These are phyloP conservation scores for Epizoanthus stellaris DNA, from an alignment of 92 coral and sea anemone genomes.

Conservation along the genomic window DNA sequence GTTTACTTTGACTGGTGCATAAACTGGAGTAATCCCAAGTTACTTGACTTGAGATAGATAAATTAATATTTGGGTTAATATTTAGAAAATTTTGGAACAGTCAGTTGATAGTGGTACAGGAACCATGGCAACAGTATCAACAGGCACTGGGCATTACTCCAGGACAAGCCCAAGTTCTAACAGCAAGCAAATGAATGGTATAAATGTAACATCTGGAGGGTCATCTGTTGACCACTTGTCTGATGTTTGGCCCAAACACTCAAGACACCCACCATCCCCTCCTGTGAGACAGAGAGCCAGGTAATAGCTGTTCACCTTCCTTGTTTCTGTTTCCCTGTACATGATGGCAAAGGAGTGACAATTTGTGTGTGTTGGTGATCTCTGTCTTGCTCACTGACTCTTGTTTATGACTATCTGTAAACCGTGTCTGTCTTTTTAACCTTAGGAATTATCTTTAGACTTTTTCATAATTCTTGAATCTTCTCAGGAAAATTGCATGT, in stretches of 20 bases:
- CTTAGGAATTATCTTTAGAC: too few relatives aligned
- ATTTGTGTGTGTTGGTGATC: too few relatives aligned
- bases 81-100: slow-evolving; percentile 62
- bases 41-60: neutral
- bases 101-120: slow-evolving; percentile 97
- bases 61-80: neutral
- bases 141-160: slow-evolving; percentile 71
- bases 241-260: slow-evolving; percentile 78
- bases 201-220: slow-evolving; percentile 30
- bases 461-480: too few relatives aligned
- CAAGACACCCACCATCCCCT: slow-evolving; percentile 91
- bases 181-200: slow-evolving; percentile 38
- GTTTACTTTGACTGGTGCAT: too few relatives aligned
- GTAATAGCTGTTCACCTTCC: slow-evolving; percentile 39
- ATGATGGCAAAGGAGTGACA: too few relatives aligned
- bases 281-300: slow-evolving; percentile 99
- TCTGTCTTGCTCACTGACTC: too few relatives aligned
- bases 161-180: slow-evolving; percentile 50
- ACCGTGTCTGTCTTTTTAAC: too few relatives aligned
- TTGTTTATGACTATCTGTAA: too few relatives aligned
- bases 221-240: slow-evolving; percentile 61
- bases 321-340: too few relatives aligned
- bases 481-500: too few relatives aligned
- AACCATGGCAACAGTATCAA: slow-evolving; percentile 93
- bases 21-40: neutral